Evolutionary conservation across 2,888 invertebrate species (phyloP).

Genomic region (Buathra laborator): DNA sequence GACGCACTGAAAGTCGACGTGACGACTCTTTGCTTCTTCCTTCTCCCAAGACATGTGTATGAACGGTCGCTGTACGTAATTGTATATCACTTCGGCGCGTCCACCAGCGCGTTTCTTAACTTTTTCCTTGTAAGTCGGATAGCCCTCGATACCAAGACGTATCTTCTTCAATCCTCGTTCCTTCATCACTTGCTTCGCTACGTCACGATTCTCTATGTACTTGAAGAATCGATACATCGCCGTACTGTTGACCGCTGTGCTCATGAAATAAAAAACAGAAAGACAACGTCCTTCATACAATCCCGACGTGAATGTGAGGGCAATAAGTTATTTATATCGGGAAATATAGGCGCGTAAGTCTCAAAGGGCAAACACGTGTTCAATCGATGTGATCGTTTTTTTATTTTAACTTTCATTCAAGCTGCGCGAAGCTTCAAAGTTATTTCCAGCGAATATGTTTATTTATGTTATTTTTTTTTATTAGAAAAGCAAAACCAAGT

Average conservation of each 20-base stretch:
- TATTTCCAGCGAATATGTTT: neutral
- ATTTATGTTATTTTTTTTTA: neutral
- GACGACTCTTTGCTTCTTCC: slow-evolving; percentile 99
- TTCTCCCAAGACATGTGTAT: slow-evolving; percentile 99
- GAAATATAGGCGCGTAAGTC: neutral
- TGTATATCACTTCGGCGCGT: slow-evolving; percentile 98
- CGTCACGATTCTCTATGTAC: slow-evolving; percentile 99
- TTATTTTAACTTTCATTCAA: slow-evolving; percentile 10
- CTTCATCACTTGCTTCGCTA: slow-evolving; percentile 99
- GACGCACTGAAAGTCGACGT: slow-evolving; percentile 99
- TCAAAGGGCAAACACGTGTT: slow-evolving; percentile 4
- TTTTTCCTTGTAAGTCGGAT: slow-evolving; percentile 99
- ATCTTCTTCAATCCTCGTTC: slow-evolving; percentile 99
- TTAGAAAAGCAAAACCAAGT: neutral
- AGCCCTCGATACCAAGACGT: slow-evolving; percentile 98
- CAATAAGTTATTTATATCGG: slow-evolving; percentile 6
- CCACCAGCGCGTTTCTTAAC: slow-evolving; percentile 98
- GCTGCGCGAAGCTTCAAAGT: neutral
- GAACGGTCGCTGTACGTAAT: slow-evolving; percentile 99
- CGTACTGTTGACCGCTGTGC: slow-evolving; percentile 95
- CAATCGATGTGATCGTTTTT: slow-evolving; percentile 9
- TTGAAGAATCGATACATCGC: slow-evolving; percentile 99
- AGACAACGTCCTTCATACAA: slow-evolving; percentile 41
- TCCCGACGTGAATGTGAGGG: neutral
- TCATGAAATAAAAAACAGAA: slow-evolving; percentile 73